Conservation (phyloP, 1,140 invertebrate species). For the Rhagoletis zephyria region DNA sequence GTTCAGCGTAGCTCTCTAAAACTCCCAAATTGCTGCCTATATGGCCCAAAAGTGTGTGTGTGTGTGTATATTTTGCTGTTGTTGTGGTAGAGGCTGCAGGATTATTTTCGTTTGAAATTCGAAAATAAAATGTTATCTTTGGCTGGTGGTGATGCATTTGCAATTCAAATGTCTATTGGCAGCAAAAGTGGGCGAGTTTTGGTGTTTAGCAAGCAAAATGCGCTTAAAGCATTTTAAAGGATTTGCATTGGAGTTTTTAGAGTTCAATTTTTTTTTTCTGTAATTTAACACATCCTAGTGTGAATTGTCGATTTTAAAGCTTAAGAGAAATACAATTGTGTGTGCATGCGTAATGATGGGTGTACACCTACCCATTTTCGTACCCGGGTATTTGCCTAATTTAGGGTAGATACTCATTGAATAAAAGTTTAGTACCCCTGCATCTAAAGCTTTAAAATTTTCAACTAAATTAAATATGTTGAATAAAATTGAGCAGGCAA, state of each 20-base stretch:
- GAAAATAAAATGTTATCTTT: conserved; percentile 52
- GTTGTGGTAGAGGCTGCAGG: not conserved
- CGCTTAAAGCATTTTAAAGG: conserved; percentile 9
- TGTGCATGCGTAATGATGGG: too few species aligned
- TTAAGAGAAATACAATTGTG: not conserved
- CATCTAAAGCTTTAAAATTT: too few species aligned
- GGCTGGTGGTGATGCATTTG: conserved; percentile 21
- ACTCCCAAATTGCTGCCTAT: not conserved
- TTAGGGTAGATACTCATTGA: too few species aligned
- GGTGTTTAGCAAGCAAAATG: not conserved
- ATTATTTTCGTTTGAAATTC: conserved; percentile 49
- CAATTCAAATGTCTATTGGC: not conserved
- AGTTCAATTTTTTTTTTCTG: not conserved
- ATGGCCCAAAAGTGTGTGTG: not conserved
- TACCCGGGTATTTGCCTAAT: too few species aligned
- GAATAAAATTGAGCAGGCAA: too few species aligned
- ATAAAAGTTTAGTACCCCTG: too few species aligned
- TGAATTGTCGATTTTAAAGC: not conserved
- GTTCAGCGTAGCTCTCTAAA: not conserved
- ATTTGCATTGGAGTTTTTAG: conserved; percentile 11
- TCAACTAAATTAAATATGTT: too few species aligned
- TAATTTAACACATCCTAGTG: not conserved
- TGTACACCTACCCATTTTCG: too few species aligned
- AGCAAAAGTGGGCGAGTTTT: not conserved
- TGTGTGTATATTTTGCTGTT: not conserved